Percentiles rank a stretch among this genome's conserved stretches.
Evolutionary conservation across 2,797 vertebrate species (phyloP).

Genomic region (Taenioides sp.): DNA sequence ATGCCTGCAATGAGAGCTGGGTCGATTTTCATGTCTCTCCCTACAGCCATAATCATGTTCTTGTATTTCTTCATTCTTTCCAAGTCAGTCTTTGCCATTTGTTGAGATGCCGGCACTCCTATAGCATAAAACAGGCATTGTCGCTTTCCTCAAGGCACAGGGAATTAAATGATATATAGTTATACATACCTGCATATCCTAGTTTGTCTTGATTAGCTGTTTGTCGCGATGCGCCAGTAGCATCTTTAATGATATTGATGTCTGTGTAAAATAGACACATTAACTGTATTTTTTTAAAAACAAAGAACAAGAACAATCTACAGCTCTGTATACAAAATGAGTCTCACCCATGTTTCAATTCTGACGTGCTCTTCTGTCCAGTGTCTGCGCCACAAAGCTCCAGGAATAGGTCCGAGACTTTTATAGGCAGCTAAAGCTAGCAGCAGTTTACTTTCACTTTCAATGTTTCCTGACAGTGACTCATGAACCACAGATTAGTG

Average conservation of each 20-base stretch:
- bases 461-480: not conserved
- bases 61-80: slow-evolving; percentile 36
- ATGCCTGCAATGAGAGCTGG: slow-evolving; percentile 63
- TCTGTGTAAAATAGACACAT: slow-evolving; percentile 22
- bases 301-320: not conserved
- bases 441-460: not conserved
- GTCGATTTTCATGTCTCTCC: not conserved
- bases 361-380: not conserved
- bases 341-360: not conserved
- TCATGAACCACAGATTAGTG: not conserved
- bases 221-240: slow-evolving; percentile 15
- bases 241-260: slow-evolving; percentile 17
- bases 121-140: not conserved
- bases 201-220: slow-evolving; percentile 39
- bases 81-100: slow-evolving; percentile 38
- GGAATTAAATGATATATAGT: not conserved
- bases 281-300: not conserved
- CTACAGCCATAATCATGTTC: slow-evolving; percentile 18
- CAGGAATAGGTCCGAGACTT: not conserved
- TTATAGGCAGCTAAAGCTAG: not conserved
- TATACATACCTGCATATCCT: slow-evolving; percentile 15
- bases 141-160: not conserved
- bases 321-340: not conserved
- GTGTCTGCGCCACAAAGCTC: not conserved
- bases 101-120: slow-evolving; percentile 21